phyloP scores from a whole-genome alignment of 2,113 vertebrate genomes.

The Sclerurus mexicanus region DNA sequence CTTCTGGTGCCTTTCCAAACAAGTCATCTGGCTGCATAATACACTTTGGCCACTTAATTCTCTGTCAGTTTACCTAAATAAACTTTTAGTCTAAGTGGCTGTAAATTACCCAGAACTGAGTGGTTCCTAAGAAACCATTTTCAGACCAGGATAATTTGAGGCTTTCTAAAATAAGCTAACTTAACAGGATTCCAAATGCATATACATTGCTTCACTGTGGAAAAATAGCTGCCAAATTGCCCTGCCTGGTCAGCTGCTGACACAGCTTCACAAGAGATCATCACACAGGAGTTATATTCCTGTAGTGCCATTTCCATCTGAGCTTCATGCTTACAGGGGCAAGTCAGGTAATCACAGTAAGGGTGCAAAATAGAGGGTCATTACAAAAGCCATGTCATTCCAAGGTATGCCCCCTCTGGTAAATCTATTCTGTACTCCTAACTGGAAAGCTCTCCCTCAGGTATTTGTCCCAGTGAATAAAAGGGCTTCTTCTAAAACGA shows the following conservation, averaged over 20 bases:
- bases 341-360: background rate
- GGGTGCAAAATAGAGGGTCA: background rate
- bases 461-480: background rate
- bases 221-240: slow-evolving; percentile 23
- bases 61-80: background rate
- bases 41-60: background rate
- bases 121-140: slow-evolving; percentile 7
- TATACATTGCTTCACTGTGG: background rate
- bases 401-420: background rate
- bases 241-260: slow-evolving; percentile 14
- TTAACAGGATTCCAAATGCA: slow-evolving; percentile 22
- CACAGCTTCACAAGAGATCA: background rate
- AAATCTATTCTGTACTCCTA: background rate
- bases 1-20: background rate
- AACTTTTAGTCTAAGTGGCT: background rate
- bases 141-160: background rate
- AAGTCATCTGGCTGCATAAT: background rate
- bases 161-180: slow-evolving; percentile 28
- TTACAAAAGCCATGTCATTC: background rate
- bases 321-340: background rate
- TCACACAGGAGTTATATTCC: background rate
- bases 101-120: background rate
- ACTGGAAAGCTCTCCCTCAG: background rate
- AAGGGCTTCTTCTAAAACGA: background rate
- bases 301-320: background rate